Base-by-base conservation (phyloP, 30 jellyfish, hydroid and myxozoan genomes). In the Aurelia coerulea region DNA sequence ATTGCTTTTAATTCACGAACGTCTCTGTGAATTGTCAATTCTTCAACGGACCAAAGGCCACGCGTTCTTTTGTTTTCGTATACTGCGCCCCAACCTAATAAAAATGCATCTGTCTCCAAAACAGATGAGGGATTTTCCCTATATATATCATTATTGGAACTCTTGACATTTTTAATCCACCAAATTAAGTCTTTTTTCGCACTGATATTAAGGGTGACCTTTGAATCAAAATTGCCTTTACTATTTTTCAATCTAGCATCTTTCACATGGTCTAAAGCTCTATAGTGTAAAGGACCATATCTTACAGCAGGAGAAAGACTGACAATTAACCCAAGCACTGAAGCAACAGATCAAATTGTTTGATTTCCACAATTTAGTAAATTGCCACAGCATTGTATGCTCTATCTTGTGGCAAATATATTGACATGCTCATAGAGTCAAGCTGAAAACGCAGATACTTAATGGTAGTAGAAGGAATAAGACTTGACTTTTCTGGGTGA, bases 21-120 rank as follows among this genome's bases (percentile, higher is more conserved):
- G 49, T 23, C 29, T 23, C 29, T 85, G 41, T 85, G 94, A n/a
- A 16, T 14, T 17, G 8, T 42, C 4, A 32, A 29, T 73, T 85
- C 94, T 15, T 16, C 33, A 10, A 6, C 37, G 0, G 67, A 15
- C 83, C 63, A 63, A 10, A 12, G 63, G 35, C 88, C 88, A 17
- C 83, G 74, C 2, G 88, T 70, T 5, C 84, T 19, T 11, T 19
- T 5, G 6, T 35, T 15, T 3, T 35, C 72, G 14, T 74, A 16
- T 15, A 59, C 79, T 35, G 90, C 85, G 18, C 95, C 85, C 95
- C 85, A 86, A 51, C 95, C 95, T 5, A 39, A 29, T 59, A 86
- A 79, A 31, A 87, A n/a, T 10, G 76, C 39, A 5, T 46, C 37
- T 42, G 86, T 83, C 6, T 53, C 29, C 46, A 73, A 15, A 5